Percentiles rank a stretch among this genome's conserved stretches.
Evolutionary conservation across 2,113 vertebrate genomes (phyloP).

Genomic region (Perca fluviatilis): DNA sequence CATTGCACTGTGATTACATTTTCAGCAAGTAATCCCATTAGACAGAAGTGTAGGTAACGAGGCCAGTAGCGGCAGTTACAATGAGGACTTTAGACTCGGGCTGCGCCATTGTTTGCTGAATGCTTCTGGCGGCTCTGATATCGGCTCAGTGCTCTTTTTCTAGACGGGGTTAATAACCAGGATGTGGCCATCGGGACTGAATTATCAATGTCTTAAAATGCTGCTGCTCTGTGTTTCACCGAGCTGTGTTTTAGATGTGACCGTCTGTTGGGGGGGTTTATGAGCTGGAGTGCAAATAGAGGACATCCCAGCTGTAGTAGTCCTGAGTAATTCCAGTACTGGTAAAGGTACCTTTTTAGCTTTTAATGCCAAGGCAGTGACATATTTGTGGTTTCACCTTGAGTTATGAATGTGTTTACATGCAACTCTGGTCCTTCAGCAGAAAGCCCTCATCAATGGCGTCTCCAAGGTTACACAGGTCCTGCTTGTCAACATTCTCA

Average conservation of each 20-base stretch:
- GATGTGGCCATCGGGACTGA: conserved; percentile 38
- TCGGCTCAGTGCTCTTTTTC: conserved; percentile 9
- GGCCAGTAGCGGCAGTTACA: conserved; percentile 26
- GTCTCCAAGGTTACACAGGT: conserved; percentile 33
- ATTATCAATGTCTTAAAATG: conserved; percentile 45
- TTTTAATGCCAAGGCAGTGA: not conserved
- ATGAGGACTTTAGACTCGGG: conserved; percentile 46
- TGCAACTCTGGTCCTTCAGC: not conserved
- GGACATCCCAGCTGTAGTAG: conserved; percentile 10
- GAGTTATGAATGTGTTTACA: conserved; percentile 27
- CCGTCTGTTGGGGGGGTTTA: conserved; percentile 33
- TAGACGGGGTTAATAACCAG: conserved; percentile 34
- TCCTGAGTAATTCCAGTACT: not conserved
- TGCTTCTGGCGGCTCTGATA: conserved; percentile 36
- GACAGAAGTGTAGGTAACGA: conserved; percentile 54
- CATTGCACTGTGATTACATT: conserved; percentile 56
- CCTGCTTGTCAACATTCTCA: conserved; percentile 4
- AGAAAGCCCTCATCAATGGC: not conserved
- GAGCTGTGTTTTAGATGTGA: conserved; percentile 25
- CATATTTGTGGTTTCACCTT: conserved; percentile 11
- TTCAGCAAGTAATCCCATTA: conserved; percentile 54
- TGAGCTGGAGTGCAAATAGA: conserved; percentile 33
- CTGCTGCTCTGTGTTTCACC: conserved; percentile 4
- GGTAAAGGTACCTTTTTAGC: not conserved
- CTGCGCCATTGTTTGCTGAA: conserved; percentile 44